Conservation (phyloP, 1,140 invertebrate species). For the Drosophila nigromelanica region DNA sequence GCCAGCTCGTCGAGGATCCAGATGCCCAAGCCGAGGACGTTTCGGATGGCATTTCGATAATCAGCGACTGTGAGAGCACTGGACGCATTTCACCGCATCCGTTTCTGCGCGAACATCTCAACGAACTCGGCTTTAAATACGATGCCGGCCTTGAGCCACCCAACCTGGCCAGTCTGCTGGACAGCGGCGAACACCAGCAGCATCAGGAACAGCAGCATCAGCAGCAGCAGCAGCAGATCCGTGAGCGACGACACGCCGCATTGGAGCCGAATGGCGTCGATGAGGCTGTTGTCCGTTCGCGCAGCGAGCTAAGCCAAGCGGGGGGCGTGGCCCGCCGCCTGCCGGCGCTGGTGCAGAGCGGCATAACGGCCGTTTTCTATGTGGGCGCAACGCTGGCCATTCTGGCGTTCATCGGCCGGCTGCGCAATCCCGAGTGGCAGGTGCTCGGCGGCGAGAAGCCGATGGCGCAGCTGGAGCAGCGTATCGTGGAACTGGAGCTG, state of each 20-base stretch:
- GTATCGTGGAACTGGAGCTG: constrained; percentile 67
- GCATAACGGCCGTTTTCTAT: constrained; percentile 68
- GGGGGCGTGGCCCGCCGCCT: constrained; percentile 4
- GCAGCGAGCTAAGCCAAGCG: constrained; percentile 1
- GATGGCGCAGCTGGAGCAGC: constrained; percentile 55
- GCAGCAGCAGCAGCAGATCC: not conserved
- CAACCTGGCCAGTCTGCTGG: not conserved
- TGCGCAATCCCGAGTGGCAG: constrained; percentile 69
- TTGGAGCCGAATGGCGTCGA: not conserved
- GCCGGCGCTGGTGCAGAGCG: constrained; percentile 48
- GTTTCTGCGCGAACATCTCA: constrained; percentile 59
- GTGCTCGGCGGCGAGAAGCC: constrained; percentile 34
- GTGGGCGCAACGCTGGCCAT: constrained; percentile 61
- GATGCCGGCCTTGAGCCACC: constrained; percentile 26
- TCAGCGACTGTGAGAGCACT: constrained; percentile 78
- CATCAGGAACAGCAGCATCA: not conserved
- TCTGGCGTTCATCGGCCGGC: constrained; percentile 66
- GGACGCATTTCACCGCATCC: constrained; percentile 74
- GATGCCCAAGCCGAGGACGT: constrained; percentile 67
- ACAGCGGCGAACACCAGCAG: not conserved
- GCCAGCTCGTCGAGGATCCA: constrained; percentile 45
- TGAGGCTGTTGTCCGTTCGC: not conserved
- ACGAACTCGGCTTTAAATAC: constrained; percentile 52
- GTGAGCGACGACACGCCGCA: not conserved
- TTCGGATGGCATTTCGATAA: constrained; percentile 82